phyloP scores from a whole-genome alignment of 2,797 vertebrate species.

The Thripadectes ignobilis region DNA sequence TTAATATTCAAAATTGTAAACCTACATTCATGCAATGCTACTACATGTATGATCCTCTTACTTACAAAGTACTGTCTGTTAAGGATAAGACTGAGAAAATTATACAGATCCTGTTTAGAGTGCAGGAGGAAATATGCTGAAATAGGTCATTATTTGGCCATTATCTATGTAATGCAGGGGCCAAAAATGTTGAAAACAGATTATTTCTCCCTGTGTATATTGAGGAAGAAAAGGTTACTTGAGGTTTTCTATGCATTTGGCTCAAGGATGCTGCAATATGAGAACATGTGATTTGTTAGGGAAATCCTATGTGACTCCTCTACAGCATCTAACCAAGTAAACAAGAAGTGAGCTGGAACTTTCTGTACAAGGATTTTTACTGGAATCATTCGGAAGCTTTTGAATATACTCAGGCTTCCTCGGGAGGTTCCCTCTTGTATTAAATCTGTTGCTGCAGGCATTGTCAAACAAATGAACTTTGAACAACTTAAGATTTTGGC shows the following conservation, averaged over 20 bases:
- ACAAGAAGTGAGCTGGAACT: slow-evolving; percentile 63
- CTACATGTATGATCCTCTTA: not conserved
- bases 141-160: slow-evolving; percentile 49
- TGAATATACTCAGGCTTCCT: slow-evolving; percentile 30
- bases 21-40: not conserved
- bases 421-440: not conserved
- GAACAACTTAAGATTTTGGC: not conserved
- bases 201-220: slow-evolving; percentile 7
- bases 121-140: slow-evolving; percentile 13
- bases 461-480: not conserved
- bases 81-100: not conserved
- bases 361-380: slow-evolving; percentile 57
- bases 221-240: slow-evolving; percentile 45
- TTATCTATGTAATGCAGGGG: not conserved
- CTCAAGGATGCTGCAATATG: slow-evolving; percentile 23
- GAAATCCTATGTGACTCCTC: slow-evolving; percentile 67
- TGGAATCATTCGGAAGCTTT: slow-evolving; percentile 39
- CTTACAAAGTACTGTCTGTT: not conserved
- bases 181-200: slow-evolving; percentile 36
- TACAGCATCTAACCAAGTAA: slow-evolving; percentile 57
- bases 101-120: not conserved
- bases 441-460: not conserved
- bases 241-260: slow-evolving; percentile 58
- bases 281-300: slow-evolving; percentile 50
- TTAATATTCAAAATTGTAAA: not conserved